These are phyloP conservation scores for Drosophila hamatofila DNA, from an alignment of 2,888 invertebrate genomes.

Conservation along the genomic window DNA sequence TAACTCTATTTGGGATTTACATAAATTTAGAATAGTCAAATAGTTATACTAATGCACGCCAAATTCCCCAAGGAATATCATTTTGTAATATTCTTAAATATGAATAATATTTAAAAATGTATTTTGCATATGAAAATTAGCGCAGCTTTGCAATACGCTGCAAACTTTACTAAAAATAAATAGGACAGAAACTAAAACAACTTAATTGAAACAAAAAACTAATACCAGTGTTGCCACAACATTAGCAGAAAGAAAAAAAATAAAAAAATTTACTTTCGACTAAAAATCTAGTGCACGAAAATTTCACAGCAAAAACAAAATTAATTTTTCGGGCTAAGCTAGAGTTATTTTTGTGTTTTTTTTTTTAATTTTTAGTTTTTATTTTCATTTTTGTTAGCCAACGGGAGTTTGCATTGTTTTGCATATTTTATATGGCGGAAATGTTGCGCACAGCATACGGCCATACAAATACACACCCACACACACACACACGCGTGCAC, in stretches of 20 bases:
- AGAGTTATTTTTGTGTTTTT: slow-evolving; percentile 50
- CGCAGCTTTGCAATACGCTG: slow-evolving; percentile 39
- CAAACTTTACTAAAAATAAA: slow-evolving; percentile 37
- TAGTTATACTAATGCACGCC: background rate
- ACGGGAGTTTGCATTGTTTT: slow-evolving; percentile 75
- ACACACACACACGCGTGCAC: slow-evolving; percentile 18
- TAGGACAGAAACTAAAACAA: slow-evolving; percentile 48
- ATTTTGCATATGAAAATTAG: slow-evolving; percentile 53
- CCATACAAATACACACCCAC: slow-evolving; percentile 22
- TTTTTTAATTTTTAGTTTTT: slow-evolving; percentile 10
- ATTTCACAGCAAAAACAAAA: slow-evolving; percentile 69
- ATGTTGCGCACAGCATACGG: slow-evolving; percentile 58
- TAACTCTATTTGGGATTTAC: background rate
- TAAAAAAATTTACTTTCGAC: slow-evolving; percentile 34
- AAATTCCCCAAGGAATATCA: background rate
- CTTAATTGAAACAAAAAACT: slow-evolving; percentile 72
- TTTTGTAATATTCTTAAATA: background rate
- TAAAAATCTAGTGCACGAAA: slow-evolving; percentile 64
- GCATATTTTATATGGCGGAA: slow-evolving; percentile 77
- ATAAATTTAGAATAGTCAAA: background rate
- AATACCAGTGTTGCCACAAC: slow-evolving; percentile 56
- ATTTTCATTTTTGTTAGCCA: slow-evolving; percentile 36
- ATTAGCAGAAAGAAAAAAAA: slow-evolving; percentile 57
- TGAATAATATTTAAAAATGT: slow-evolving; percentile 32
- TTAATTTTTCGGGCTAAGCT: slow-evolving; percentile 67